Conservation (phyloP, 1,140 invertebrate genomes). For the Lethocerus indicus region DNA sequence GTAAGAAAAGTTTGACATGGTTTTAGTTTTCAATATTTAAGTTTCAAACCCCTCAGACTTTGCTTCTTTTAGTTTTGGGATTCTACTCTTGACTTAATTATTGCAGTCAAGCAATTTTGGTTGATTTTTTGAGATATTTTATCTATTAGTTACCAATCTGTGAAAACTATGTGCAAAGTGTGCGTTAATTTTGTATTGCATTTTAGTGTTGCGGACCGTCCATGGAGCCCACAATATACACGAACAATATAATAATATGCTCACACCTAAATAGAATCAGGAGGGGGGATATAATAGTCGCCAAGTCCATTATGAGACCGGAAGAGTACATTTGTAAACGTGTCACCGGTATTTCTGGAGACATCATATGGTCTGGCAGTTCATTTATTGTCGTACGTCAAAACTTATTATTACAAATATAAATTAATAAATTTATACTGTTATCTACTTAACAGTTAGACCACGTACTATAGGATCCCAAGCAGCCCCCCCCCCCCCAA, state of each 20-base stretch:
- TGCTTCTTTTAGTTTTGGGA: too few relatives aligned
- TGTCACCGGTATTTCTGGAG: conserved; percentile 55
- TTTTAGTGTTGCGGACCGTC: conserved; percentile 70
- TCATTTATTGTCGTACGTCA: conserved; percentile 18
- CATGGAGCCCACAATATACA: conserved; percentile 76
- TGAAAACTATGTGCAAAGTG: too few relatives aligned
- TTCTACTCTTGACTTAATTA: too few relatives aligned
- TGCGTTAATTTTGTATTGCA: neutral
- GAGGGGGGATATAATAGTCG: conserved; percentile 68
- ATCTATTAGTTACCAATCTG: too few relatives aligned
- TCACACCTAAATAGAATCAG: conserved; percentile 38
- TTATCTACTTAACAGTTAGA: too few relatives aligned
- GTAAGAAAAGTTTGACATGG: too few relatives aligned
- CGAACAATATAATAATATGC: conserved; percentile 61
- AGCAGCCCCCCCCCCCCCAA: too few relatives aligned
- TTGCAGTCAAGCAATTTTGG: too few relatives aligned
- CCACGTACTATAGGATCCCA: too few relatives aligned
- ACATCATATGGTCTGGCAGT: conserved; percentile 37
- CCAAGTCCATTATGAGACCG: conserved; percentile 61
- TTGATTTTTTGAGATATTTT: too few relatives aligned
- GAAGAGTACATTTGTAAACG: conserved; percentile 71
- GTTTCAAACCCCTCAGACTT: too few relatives aligned
- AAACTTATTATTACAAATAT: neutral
- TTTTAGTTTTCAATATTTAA: too few relatives aligned
- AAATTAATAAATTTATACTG: conserved; percentile 14